These are phyloP conservation scores for Gallinago jamesoni DNA, from an alignment of 2,113 vertebrate genomes.

Conservation along the genomic window DNA sequence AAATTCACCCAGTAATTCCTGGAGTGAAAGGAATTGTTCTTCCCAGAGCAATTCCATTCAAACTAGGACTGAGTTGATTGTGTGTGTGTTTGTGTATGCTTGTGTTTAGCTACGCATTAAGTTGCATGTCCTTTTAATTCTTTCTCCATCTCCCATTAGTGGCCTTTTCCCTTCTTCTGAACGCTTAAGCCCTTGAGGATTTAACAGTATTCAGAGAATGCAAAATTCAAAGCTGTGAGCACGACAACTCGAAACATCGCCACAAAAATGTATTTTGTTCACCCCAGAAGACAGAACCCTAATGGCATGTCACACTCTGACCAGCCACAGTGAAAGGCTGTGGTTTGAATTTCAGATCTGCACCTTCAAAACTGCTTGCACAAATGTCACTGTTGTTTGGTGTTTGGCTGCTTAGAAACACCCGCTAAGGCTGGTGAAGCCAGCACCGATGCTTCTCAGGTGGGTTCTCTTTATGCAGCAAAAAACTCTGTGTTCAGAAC, in stretches of 20 bases:
- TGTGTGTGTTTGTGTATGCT: not conserved
- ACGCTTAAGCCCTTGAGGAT: not conserved
- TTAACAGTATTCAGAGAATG: not conserved
- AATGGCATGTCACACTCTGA: not conserved
- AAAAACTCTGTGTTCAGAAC: not conserved
- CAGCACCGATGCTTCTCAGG: not conserved
- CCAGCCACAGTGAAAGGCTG: not conserved
- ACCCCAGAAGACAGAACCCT: not conserved
- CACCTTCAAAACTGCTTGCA: not conserved
- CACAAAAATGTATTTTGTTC: not conserved
- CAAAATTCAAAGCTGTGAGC: not conserved
- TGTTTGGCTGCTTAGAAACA: not conserved
- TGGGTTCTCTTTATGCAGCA: not conserved
- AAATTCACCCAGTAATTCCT: conserved; percentile 54
- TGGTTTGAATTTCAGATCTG: not conserved
- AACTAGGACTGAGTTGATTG: not conserved
- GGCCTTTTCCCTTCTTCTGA: not conserved
- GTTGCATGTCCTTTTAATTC: conserved; percentile 3
- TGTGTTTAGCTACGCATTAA: not conserved
- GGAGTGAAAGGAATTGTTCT: conserved; percentile 46
- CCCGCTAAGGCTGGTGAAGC: not conserved
- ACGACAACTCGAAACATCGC: not conserved
- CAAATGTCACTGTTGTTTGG: not conserved
- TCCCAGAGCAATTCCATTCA: not conserved
- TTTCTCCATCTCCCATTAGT: not conserved